Conservation (phyloP, 2,797 vertebrate genomes). For the Tragelaphus oryx region DNA sequence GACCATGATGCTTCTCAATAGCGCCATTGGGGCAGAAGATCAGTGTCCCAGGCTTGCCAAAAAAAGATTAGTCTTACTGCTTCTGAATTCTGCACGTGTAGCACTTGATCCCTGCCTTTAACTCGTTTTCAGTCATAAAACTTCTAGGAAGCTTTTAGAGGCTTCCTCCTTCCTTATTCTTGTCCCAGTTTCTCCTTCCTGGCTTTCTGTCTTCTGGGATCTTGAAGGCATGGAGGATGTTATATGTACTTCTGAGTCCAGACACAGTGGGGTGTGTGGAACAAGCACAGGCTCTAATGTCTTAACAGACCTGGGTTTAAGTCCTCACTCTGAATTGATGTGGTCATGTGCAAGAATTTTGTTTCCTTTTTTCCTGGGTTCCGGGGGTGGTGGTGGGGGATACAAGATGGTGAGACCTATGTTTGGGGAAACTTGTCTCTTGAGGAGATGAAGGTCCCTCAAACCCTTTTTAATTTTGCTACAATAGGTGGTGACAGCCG, state of each 20-base stretch:
- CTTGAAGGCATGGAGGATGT: neutral
- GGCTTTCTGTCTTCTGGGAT: neutral
- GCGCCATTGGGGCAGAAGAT: neutral
- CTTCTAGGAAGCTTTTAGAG: neutral
- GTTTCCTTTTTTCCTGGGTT: neutral
- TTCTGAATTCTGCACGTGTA: neutral
- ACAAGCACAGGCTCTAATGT: neutral
- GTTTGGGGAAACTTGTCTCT: neutral
- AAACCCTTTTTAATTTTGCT: neutral
- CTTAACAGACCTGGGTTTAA: neutral
- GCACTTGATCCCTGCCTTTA: neutral
- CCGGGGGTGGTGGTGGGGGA: fast-evolving
- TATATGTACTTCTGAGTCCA: neutral
- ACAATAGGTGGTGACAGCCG: constrained; percentile 93
- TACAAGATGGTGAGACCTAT: neutral
- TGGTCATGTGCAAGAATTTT: neutral
- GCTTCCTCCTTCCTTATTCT: neutral
- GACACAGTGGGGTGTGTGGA: neutral
- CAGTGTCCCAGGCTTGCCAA: neutral
- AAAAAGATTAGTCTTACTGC: neutral
- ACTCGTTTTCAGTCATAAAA: neutral
- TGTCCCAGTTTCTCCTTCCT: neutral
- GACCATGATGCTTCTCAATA: neutral
- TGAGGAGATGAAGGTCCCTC: neutral
- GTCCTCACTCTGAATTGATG: neutral